Evolutionary conservation across 64 coral and sea anemone species (phyloP).

Genomic region (Montipora foliosa): DNA sequence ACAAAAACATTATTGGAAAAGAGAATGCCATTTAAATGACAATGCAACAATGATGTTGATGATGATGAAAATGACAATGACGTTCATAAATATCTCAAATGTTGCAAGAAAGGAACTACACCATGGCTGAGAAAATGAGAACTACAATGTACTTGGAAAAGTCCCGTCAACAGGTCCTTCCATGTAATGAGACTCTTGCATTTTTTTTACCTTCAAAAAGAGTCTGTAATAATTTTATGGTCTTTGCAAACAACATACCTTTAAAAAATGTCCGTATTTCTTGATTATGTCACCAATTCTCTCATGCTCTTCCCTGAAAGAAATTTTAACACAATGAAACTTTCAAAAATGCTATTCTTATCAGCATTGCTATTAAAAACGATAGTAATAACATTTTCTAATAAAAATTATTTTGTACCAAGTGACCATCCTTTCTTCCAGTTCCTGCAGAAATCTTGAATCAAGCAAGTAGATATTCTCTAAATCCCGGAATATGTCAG

Average conservation of each 20-base stretch:
- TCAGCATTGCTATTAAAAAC: too few relatives aligned
- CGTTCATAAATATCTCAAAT: background rate
- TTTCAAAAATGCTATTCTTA: background rate
- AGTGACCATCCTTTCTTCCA: slow-evolving; percentile 93
- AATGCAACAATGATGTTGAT: background rate
- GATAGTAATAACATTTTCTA: too few relatives aligned
- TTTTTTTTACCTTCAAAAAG: too few relatives aligned
- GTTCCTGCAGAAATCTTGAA: slow-evolving; percentile 85
- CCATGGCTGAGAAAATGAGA: too few relatives aligned
- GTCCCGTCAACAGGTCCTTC: too few relatives aligned
- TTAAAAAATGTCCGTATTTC: slow-evolving; percentile 95
- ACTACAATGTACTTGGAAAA: too few relatives aligned
- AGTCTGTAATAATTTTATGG: too few relatives aligned
- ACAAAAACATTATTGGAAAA: too few relatives aligned
- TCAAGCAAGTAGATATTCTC: slow-evolving; percentile 95
- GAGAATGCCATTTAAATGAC: too few relatives aligned
- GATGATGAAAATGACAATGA: background rate
- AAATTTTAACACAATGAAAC: background rate
- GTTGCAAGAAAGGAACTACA: too few relatives aligned
- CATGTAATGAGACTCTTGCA: too few relatives aligned
- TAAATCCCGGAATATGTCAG: slow-evolving; percentile 89
- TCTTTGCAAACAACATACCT: slow-evolving; percentile 61
- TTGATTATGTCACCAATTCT: slow-evolving; percentile 98
- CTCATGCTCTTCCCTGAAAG: slow-evolving; percentile 88
- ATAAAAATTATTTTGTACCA: slow-evolving; percentile 59